Evolutionary conservation across 1,140 invertebrate species (phyloP).

Genomic region (Hestina assimilis): DNA sequence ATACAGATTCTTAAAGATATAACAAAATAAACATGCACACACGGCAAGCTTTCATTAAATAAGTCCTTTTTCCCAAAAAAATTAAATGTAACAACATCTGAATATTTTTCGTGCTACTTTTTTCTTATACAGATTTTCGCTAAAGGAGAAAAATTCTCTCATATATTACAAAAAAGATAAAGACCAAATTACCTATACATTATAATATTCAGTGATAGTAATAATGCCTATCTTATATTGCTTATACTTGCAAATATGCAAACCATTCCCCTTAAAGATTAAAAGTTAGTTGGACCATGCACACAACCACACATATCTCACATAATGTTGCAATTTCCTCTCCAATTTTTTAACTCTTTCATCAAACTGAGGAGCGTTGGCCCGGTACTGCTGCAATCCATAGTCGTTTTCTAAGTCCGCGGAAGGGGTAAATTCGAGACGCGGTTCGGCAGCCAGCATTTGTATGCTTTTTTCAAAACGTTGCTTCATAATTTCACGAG

Average conservation of each 20-base stretch:
- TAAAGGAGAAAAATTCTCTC: too few relatives aligned
- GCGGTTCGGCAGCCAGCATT: conserved; percentile 56
- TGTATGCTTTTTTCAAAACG: conserved; percentile 65
- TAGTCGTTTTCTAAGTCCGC: conserved; percentile 61
- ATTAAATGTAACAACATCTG: background rate
- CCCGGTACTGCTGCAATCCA: conserved; percentile 78
- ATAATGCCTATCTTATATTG: background rate
- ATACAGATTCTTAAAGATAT: too few relatives aligned
- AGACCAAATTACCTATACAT: background rate
- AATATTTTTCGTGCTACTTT: too few relatives aligned
- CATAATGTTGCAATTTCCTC: conserved; percentile 64
- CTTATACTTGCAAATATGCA: background rate
- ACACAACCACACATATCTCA: conserved; percentile 61
- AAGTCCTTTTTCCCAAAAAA: background rate
- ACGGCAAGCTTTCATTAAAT: background rate
- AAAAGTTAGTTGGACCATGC: conserved; percentile 49
- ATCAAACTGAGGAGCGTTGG: conserved; percentile 66
- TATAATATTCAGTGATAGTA: background rate
- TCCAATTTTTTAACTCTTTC: conserved; percentile 63
- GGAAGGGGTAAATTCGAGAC: conserved; percentile 41
- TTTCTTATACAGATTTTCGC: too few relatives aligned
- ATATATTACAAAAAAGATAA: background rate
- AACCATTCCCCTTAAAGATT: background rate
- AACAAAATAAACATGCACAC: conserved; percentile 8
- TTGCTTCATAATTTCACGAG: conserved; percentile 58